Percentiles rank a stretch among this genome's conserved stretches.
phyloP scores from a whole-genome alignment of 2,113 vertebrate species.

The Crotalus tigris region DNA sequence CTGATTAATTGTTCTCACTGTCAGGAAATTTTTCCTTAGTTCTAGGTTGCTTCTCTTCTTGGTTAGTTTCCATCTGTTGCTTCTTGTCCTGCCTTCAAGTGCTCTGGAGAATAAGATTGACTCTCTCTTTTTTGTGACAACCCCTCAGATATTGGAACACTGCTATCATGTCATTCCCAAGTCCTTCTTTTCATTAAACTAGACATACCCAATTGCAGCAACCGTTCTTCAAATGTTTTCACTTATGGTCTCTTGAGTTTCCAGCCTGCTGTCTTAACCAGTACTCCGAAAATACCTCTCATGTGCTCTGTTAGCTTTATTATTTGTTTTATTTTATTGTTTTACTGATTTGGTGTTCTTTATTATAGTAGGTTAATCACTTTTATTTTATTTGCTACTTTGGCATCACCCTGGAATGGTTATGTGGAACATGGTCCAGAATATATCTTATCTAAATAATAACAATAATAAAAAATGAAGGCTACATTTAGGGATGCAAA shows the following conservation, averaged over 20 bases:
- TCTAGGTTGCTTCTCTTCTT: too few relatives aligned
- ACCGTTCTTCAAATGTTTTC: background rate
- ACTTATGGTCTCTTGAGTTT: background rate
- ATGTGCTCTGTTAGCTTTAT: background rate
- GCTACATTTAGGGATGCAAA: background rate
- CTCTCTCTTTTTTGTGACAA: too few relatives aligned
- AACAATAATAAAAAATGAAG: background rate
- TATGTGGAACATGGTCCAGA: background rate
- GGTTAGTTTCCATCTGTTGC: too few relatives aligned
- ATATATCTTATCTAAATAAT: background rate
- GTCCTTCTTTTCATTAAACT: background rate
- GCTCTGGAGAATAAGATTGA: background rate
- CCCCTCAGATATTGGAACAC: background rate
- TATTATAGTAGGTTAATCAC: background rate
- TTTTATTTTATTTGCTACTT: background rate
- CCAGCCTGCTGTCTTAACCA: background rate
- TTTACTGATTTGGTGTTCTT: background rate
- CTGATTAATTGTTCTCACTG: background rate
- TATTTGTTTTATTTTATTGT: background rate
- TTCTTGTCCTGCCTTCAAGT: background rate
- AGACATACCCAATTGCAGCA: background rate
- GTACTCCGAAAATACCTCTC: background rate
- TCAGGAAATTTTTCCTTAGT: background rate
- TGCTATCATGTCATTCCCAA: background rate
- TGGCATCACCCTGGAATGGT: background rate